Evolutionary conservation across 2,888 invertebrate species (phyloP).

Genomic region (Drosophila pullipes): DNA sequence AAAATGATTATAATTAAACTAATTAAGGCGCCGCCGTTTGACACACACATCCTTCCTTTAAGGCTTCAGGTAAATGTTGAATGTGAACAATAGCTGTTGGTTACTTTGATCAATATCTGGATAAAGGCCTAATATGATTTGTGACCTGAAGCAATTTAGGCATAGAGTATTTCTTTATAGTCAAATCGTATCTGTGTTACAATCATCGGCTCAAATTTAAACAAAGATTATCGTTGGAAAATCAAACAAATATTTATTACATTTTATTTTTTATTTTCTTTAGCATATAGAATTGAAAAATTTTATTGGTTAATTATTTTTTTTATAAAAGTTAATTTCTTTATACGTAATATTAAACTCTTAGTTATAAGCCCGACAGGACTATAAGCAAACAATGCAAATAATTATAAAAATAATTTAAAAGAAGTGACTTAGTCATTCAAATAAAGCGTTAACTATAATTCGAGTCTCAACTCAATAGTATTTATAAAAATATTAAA

Average conservation of each 20-base stretch:
- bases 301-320: background rate
- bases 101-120: constrained; percentile 12
- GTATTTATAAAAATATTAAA: background rate
- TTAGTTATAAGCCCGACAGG: background rate
- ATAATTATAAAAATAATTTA: background rate
- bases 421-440: background rate
- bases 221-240: background rate
- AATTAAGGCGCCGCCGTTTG: constrained; percentile 52
- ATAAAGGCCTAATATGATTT: background rate
- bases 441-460: background rate
- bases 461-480: background rate
- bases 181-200: background rate
- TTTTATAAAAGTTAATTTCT: background rate
- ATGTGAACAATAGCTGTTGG: background rate
- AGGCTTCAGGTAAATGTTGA: background rate
- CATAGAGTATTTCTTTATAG: background rate
- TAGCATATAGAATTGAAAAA: background rate
- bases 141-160: background rate
- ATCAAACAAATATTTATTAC: background rate
- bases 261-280: background rate
- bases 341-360: background rate
- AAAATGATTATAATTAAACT: constrained; percentile 79
- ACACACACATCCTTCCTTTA: background rate
- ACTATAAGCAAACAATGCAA: background rate
- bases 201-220: background rate